Base-by-base conservation (phyloP, 2,113 vertebrate species). In the Morone chrysops region DNA sequence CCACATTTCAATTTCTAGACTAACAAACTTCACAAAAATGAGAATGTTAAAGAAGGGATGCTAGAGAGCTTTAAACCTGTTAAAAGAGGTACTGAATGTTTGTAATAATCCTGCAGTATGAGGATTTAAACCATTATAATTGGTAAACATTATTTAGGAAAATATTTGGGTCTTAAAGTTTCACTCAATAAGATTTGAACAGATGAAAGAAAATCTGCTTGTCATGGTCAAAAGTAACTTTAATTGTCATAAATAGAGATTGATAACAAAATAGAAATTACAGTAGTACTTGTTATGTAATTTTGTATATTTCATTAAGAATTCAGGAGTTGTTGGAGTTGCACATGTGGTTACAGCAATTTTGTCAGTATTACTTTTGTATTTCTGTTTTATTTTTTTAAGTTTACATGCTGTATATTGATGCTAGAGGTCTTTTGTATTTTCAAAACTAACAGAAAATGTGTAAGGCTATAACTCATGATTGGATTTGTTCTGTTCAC, bases 311-410 rank as follows among this genome's bases (percentile, higher is more conserved):
- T 85, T 83, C 2, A 54, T 31, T 70, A 10, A 25, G 53, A 69
- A 67, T 68, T 69, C 48, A 83, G 75, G 67, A 80, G 63, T 31
- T 63, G 51, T 74, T 68, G 25, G 41, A 65, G 70, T 25, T 84
- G 73, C 65, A 72, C 77, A 43, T 48, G n/a, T 65, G 54, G 63
- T 78, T 31, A 65, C 71, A 80, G 75, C 38, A 51, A 5, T 80
- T 62, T 80, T 89, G 25, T 91, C 87, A 92, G 92, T 93, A 89
- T 92, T 92, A 90, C 68, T 72, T 89, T 84, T 82, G 45, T 83
- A 65, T 86, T 89, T 74, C 56, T 20, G 51, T 69, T 82, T 31
- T 67, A 63, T 84, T 80, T 74, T 88, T 63, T 43, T 45, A 75
- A 70, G 67, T 84, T 78, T 76, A 70, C 62, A 45, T 80, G 56